Percentiles rank a stretch among this genome's conserved stretches.
These are phyloP conservation scores for Leptopilina myrica DNA, from an alignment of 2,888 invertebrate species.

Conservation along the genomic window DNA sequence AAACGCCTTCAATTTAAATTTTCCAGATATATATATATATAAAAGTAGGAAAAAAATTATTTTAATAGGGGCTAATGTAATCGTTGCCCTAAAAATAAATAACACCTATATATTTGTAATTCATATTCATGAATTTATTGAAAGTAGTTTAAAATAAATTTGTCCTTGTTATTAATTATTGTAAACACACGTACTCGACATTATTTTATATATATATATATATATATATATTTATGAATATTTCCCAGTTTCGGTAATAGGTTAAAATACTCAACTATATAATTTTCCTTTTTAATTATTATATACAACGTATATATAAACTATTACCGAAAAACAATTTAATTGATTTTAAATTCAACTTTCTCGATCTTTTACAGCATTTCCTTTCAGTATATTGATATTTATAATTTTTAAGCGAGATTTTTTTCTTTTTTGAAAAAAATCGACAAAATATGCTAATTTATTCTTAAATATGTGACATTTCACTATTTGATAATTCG, in stretches of 20 bases:
- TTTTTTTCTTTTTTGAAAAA: not conserved
- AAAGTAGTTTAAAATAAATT: conserved; percentile 2
- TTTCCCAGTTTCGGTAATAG: too few species aligned
- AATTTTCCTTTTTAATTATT: too few species aligned
- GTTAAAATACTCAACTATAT: too few species aligned
- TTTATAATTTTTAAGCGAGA: not conserved
- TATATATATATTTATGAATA: too few species aligned
- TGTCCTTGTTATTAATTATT: conserved; percentile 1
- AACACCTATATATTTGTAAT: not conserved
- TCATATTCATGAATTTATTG: not conserved
- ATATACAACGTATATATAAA: too few species aligned
- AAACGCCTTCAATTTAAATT: not conserved
- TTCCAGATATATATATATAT: not conserved
- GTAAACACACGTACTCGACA: not conserved
- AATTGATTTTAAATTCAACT: not conserved
- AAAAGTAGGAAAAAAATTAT: not conserved
- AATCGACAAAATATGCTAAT: not conserved
- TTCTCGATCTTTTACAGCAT: not conserved
- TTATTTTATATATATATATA: too few species aligned
- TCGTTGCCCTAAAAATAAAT: not conserved
- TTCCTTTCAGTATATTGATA: too few species aligned
- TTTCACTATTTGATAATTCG: not conserved
- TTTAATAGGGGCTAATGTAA: not conserved
- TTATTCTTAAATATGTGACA: not conserved
- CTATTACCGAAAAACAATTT: too few species aligned